Conservation (phyloP, 2,888 invertebrate species). For the Ischnura elegans region DNA sequence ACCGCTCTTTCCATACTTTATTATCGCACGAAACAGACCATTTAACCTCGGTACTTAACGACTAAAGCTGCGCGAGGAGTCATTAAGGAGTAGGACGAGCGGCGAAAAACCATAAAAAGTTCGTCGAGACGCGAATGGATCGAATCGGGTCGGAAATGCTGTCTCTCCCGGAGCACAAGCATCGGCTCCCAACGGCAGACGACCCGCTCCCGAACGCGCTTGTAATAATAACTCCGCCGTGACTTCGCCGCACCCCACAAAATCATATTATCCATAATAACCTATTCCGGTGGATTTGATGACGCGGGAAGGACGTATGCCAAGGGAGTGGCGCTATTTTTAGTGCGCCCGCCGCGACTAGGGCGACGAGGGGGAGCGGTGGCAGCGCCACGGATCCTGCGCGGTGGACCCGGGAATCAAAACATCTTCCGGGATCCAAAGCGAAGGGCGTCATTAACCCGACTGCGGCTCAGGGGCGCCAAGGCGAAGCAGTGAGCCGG, state of each 20-base stretch:
- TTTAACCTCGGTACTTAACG: too few species aligned
- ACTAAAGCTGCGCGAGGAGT: too few species aligned
- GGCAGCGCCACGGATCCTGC: not conserved
- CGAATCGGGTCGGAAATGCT: not conserved
- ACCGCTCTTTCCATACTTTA: too few species aligned
- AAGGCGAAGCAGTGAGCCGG: too few species aligned
- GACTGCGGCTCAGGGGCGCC: too few species aligned
- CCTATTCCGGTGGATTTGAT: constrained; percentile 47
- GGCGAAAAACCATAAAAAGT: too few species aligned
- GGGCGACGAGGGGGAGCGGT: not conserved
- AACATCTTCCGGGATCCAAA: not conserved
- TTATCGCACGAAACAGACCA: too few species aligned
- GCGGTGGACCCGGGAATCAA: not conserved
- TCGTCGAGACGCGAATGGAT: not conserved
- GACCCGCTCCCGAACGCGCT: not conserved
- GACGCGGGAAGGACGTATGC: constrained; percentile 36
- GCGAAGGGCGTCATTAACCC: not conserved
- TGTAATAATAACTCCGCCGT: constrained; percentile 9
- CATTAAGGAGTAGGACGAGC: too few species aligned
- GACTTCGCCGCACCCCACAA: not conserved
- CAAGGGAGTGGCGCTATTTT: constrained; percentile 32
- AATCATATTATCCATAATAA: constrained; percentile 55
- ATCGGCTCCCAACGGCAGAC: not conserved
- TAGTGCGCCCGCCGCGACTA: not conserved
- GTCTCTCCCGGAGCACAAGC: not conserved